Conservation (phyloP, 2,797 vertebrate species). For the Protonibea diacanthus region DNA sequence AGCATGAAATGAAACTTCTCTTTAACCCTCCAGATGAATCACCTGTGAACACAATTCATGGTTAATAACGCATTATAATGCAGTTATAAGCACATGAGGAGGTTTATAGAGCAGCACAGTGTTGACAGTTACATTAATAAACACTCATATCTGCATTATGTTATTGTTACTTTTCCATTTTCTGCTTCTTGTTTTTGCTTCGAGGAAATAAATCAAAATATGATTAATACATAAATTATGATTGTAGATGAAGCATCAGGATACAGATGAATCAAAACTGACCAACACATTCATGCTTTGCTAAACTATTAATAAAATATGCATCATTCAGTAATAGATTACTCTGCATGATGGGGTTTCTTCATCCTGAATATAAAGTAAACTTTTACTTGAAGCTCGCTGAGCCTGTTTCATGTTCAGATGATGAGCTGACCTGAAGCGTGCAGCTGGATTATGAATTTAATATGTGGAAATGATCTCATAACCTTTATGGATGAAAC, state of each 20-base stretch:
- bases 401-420: background rate
- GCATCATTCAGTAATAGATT: too few relatives aligned
- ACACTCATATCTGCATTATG: background rate
- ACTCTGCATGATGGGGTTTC: too few relatives aligned
- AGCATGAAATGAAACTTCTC: background rate
- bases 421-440: conserved; percentile 47
- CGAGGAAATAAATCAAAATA: background rate
- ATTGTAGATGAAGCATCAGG: too few relatives aligned
- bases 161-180: background rate
- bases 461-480: conserved; percentile 58
- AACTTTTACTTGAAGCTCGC: too few relatives aligned
- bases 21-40: background rate
- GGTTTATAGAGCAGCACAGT: too few relatives aligned
- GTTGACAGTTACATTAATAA: background rate
- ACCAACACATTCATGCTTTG: background rate
- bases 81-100: background rate
- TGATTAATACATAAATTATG: background rate
- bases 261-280: too few relatives aligned
- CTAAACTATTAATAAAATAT: background rate
- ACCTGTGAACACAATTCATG: background rate
- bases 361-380: too few relatives aligned
- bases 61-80: background rate
- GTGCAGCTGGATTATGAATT: conserved; percentile 67
- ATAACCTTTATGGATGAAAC: conserved; percentile 55
- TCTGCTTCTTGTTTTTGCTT: background rate